Base-by-base conservation (phyloP, 2,797 vertebrate species). In the Lagocephalus sceleratus region DNA sequence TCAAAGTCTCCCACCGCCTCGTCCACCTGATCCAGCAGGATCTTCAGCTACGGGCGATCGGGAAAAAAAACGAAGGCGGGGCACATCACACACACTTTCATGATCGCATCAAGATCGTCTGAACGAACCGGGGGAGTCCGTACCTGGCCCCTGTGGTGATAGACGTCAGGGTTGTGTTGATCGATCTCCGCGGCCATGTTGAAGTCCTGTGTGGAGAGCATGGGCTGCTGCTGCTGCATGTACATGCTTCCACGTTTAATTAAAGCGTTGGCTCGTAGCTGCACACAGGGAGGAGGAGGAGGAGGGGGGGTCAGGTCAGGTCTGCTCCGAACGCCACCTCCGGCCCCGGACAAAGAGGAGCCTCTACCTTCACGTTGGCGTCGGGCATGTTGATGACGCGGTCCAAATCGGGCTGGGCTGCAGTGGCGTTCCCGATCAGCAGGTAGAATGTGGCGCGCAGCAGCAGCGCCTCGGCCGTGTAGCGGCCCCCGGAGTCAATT, bases 161-260 rank as follows among this genome's bases (percentile, higher is more conserved):
- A 99, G 29, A 99, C 97, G 32, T 99, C 97, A 19, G 97, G 94
- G 51, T 99, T 99, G 75, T 90, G 90, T 10, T 88, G 87, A 55
- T 99, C 95, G 0, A 97, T 96, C 59, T 95, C 94, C 0, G 97
- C 97, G 6, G 96, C 97, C 92, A 90, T 94, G 87, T 99, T 97
- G 56, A 99, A 99, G 50, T 99, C 97, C 68, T 96, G 93, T 8
- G 96, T 98, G 2, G 96, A 98, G 21, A 94, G 82, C 67, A 88
- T 15, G 0, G 97, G 94, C 53, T 95, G 95, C 88, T 99, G 97
- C 82, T 99, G 97, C 68, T 99, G 97, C 97, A 99, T 99, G 81
- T 94, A 92, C 96, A 99, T 99, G 71, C 96, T 99, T 17, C 97
- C 97, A 42, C 97, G 92, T 66, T 99, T 99, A 84, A 99, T 99